Evolutionary conservation across 2,113 vertebrate genomes (phyloP), one percentile per base, ranked within the genome.

Genomic region (Eurystomus gularis): DNA sequence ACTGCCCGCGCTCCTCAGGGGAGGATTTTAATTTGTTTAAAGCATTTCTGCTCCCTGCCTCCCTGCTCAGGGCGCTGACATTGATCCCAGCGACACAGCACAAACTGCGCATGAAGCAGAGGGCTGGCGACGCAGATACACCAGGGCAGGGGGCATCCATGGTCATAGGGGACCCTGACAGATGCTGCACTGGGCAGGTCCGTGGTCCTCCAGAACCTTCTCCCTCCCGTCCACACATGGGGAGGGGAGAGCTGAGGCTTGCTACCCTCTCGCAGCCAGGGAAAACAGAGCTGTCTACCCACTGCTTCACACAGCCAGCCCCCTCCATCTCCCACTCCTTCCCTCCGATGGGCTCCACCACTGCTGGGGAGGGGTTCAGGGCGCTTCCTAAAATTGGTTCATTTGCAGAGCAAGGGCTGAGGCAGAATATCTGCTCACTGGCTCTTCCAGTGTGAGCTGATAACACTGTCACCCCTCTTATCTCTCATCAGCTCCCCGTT

Each of bases 281-380:
- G 52, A 60, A 23, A 83, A 49, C 11, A 1, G 31, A 39, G 44
- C 62, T 35, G 61, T 5, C 79, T 23, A 2, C 73, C 52, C 35
- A 2, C 64, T 28, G 65, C 76, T 64, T 85, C 25, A 3, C 77
- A 60, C 61, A 11, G 40, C 69, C 72, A 1, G 80, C 82, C 69
- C 77, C 73, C 29, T 39, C 33, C 23, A 2, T 35, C 69, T 88
- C 95, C 92, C 89, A 94, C 94, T 91, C 94, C 57, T 70, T 95
- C 69, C 77, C 86, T 85, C 37, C 73, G 80, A 35, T 28, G 91
- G 88, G 92, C 82, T 95, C 82, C 92, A 44, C 57, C 25, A 86
- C 92, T 46, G 92, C 66, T 3, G 8, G 40, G 48, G 69, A 31
- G 77, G 44, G 75, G 4, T 77, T 57, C 85, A 8, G 72, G 68